These are phyloP conservation scores for Sebastes itinus DNA, from an alignment of 2,797 vertebrate genomes.

Conservation along the genomic window DNA sequence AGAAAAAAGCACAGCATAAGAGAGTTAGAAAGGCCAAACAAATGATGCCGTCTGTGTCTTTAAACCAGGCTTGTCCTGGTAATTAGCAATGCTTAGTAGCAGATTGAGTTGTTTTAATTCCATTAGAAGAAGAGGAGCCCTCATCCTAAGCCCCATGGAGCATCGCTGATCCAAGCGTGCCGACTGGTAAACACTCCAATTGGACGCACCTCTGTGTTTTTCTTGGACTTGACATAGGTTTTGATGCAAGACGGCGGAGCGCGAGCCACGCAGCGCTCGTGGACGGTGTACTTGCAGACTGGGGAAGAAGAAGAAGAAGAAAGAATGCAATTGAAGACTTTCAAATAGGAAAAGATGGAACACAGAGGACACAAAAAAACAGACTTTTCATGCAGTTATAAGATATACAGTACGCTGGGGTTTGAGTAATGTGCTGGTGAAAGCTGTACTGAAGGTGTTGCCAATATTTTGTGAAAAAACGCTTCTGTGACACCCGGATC, in stretches of 20 bases:
- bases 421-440: not conserved
- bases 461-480: not conserved
- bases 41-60: conserved; percentile 19
- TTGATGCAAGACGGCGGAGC: conserved; percentile 93
- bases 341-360: not conserved
- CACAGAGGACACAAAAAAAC: not conserved
- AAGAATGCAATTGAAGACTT: not conserved
- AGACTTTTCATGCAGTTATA: not conserved
- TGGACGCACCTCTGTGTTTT: conserved; percentile 91
- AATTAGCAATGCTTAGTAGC: conserved; percentile 69
- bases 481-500: not conserved
- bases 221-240: conserved; percentile 95
- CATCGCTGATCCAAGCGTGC: conserved; percentile 67
- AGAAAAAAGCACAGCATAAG: not conserved
- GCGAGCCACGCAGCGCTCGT: conserved; percentile 91
- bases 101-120: conserved; percentile 68
- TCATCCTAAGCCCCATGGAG: conserved; percentile 56
- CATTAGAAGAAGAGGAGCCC: conserved; percentile 63
- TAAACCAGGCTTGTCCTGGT: conserved; percentile 60
- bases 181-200: conserved; percentile 69
- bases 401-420: not conserved
- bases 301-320: not conserved
- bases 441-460: not conserved
- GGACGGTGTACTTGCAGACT: conserved; percentile 97
- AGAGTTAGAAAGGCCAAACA: not conserved